Evolutionary conservation across 2,888 invertebrate species (phyloP), one percentile per base, ranked within the genome.

Genomic region (Aspidapion aeneum): DNA sequence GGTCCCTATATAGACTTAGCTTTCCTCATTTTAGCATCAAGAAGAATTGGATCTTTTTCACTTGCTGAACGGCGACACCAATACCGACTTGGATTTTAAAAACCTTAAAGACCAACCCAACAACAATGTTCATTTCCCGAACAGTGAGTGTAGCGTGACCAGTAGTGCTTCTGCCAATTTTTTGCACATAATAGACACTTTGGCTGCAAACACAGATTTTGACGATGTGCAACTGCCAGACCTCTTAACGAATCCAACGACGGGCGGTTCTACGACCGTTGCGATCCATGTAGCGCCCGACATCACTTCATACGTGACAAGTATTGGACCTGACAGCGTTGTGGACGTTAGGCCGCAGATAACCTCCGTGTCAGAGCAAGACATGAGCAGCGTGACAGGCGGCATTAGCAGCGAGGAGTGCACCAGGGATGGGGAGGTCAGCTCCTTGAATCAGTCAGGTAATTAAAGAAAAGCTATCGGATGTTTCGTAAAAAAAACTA

Each of bases 391-490:
- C 35, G 64, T 18, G n/a, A 50, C 49, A 21, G 50, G 22, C 16
- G 61, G 55, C 9, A n/a, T n/a, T n/a, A 19, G 50, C 12, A 55
- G 61, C 20, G 60, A 51, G 20, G 35, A 48, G 18, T 62, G 49
- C 17, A 22, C 17, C 9, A 61, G 54, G 18, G 63, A 65, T 57
- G 63, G 52, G 3, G 67, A 63, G 61, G 58, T 21, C 20, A 62
- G 57, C 51, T 68, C 64, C 50, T 12, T 68, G 3, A 58, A 59
- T 58, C 68, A 68, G 22, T 66, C 68, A 54, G 68, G 67, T 67
- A 55, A 55, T 63, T 49, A 19, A 21, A n/a, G n/a, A n/a, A n/a
- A n/a, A n/a, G n/a, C n/a, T n/a, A n/a, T n/a, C n/a, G n/a, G n/a
- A n/a, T n/a, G n/a, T n/a, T n/a, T n/a, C n/a, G n/a, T n/a, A n/a